Percentiles rank a stretch among this genome's conserved stretches.
Evolutionary conservation across 2,113 vertebrate species (phyloP).

Genomic region (Typhlomys cinereus): DNA sequence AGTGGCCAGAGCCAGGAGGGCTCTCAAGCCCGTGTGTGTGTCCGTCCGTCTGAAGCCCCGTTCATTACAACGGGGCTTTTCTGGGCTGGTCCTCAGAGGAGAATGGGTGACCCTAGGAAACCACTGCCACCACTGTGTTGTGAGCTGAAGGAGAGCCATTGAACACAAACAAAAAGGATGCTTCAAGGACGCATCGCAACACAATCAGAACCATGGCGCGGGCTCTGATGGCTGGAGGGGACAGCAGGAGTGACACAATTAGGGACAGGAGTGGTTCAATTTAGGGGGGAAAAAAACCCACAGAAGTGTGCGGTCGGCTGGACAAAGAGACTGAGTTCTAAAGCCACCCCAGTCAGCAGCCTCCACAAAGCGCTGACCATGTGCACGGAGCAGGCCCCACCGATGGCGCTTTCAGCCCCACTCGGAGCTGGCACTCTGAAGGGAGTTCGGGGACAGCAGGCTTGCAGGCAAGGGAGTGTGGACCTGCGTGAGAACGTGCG

Average conservation of each 20-base stretch:
- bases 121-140: constrained; percentile 76
- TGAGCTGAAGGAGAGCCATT: constrained; percentile 81
- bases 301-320: constrained; percentile 75
- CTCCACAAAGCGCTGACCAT: constrained; percentile 79
- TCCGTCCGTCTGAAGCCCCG: constrained; percentile 76
- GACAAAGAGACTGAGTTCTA: constrained; percentile 81
- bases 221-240: constrained; percentile 81
- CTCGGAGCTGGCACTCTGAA: constrained; percentile 76
- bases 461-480: constrained; percentile 69
- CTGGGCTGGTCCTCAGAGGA: constrained; percentile 79
- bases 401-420: constrained; percentile 75
- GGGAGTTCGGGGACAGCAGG: constrained; percentile 75
- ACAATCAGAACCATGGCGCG: constrained; percentile 80
- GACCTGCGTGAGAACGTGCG: constrained; percentile 68
- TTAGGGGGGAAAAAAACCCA: constrained; percentile 78
- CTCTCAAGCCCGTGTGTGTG: constrained; percentile 58
- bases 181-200: constrained; percentile 79
- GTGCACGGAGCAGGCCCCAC: constrained; percentile 61
- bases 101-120: constrained; percentile 78
- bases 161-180: constrained; percentile 81
- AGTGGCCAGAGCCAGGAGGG: constrained; percentile 79
- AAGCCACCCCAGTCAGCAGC: constrained; percentile 74
- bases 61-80: constrained; percentile 80
- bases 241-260: constrained; percentile 82
- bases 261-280: constrained; percentile 81